Evolutionary conservation across 2,888 invertebrate genomes (phyloP).

Genomic region (Ferdinandea cuprea): DNA sequence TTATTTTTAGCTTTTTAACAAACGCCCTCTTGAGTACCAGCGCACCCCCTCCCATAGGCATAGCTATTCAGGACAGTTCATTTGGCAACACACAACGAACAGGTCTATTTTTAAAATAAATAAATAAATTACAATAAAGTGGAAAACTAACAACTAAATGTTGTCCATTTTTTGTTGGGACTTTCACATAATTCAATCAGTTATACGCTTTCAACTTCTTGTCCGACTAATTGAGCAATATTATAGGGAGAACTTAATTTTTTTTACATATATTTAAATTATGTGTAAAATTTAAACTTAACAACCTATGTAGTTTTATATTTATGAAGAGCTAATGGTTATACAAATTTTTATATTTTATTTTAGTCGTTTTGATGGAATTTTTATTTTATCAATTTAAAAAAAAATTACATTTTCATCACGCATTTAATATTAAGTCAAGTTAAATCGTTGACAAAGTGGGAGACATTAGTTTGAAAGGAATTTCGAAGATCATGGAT

Average conservation of each 20-base stretch:
- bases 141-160: slow-evolving; percentile 1
- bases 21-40: slow-evolving; percentile 28
- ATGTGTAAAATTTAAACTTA: background rate
- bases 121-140: slow-evolving; percentile 21
- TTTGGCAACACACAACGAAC: slow-evolving; percentile 46
- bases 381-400: background rate
- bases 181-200: background rate
- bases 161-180: slow-evolving; percentile 2
- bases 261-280: background rate
- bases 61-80: slow-evolving; percentile 55
- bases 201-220: too few species aligned
- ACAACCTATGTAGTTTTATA: background rate
- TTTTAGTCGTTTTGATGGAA: too few species aligned
- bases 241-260: too few species aligned
- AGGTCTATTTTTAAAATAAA: slow-evolving; percentile 26
- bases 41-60: slow-evolving; percentile 6
- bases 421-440: background rate
- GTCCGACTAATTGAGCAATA: too few species aligned
- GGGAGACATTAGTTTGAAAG: too few species aligned
- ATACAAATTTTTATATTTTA: background rate
- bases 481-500: too few species aligned
- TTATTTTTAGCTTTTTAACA: slow-evolving; percentile 26
- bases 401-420: background rate
- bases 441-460: too few species aligned
- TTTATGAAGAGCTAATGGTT: slow-evolving; percentile 13